Conservation (phyloP, 2,113 vertebrate genomes). For the Axis porcinus region DNA sequence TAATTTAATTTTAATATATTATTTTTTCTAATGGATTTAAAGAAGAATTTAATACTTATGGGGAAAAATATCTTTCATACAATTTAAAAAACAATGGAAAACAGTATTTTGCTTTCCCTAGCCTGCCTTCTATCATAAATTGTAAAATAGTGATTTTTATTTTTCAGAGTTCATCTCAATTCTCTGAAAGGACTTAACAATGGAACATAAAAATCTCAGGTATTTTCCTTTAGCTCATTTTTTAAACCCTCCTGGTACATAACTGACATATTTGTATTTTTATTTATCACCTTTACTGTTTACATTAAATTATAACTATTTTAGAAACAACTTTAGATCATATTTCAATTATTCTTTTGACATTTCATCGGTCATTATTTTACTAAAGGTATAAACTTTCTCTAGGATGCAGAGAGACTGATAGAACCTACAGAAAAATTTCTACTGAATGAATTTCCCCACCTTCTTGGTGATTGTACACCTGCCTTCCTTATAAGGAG, state of each 20-base stretch:
- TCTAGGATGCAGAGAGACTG: slow-evolving; percentile 72
- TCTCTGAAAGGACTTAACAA: slow-evolving; percentile 67
- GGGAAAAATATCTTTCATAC: neutral
- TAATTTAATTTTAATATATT: neutral
- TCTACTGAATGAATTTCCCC: slow-evolving; percentile 80
- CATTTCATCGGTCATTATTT: slow-evolving; percentile 25
- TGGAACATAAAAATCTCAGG: slow-evolving; percentile 73
- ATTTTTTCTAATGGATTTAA: neutral
- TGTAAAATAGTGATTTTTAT: slow-evolving; percentile 42
- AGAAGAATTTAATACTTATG: neutral
- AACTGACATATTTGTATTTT: slow-evolving; percentile 32
- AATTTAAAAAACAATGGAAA: slow-evolving; percentile 15
- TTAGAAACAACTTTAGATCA: neutral
- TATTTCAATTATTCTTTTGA: slow-evolving; percentile 31
- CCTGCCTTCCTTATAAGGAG: slow-evolving; percentile 89
- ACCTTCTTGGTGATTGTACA: slow-evolving; percentile 79
- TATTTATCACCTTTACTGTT: slow-evolving; percentile 9
- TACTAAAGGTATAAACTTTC: slow-evolving; percentile 49
- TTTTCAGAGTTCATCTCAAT: slow-evolving; percentile 66
- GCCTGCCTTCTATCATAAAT: neutral
- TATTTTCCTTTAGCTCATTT: slow-evolving; percentile 61
- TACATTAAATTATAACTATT: slow-evolving; percentile 15
- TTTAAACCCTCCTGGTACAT: neutral
- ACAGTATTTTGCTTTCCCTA: slow-evolving; percentile 12
- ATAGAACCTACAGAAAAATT: slow-evolving; percentile 68